A percentile compares a stretch with the other conserved stretches of the same genome.
Evolutionary conservation across 1,140 invertebrate species (phyloP).

Genomic region (Frieseomelitta varia): DNA sequence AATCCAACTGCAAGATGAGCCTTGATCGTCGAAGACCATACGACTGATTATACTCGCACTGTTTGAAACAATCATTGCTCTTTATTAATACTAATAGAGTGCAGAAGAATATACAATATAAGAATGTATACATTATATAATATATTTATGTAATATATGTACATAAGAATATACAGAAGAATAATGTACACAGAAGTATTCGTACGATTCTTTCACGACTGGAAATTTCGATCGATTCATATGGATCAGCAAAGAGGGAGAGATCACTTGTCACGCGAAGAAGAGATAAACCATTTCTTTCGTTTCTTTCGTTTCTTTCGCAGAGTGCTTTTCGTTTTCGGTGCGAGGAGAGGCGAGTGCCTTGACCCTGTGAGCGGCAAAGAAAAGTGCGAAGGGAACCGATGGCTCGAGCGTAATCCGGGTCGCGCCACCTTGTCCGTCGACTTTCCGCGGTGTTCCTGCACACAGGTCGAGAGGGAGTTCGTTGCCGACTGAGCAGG

Average conservation of each 20-base stretch:
- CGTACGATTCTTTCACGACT: no score
- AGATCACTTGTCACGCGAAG: not conserved
- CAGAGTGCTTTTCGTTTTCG: not conserved
- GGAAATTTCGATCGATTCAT: not conserved
- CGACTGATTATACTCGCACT: no score
- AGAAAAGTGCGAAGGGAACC: conserved; percentile 75
- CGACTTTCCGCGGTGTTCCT: conserved; percentile 74
- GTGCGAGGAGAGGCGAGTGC: conserved; percentile 64
- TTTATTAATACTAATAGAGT: no score
- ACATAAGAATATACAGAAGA: no score
- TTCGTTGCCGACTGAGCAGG: conserved; percentile 54
- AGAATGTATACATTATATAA: no score
- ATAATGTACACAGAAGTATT: no score
- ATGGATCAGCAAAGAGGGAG: not conserved
- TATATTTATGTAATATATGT: no score
- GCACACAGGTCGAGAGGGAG: conserved; percentile 61
- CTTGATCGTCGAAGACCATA: no score
- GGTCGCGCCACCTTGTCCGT: conserved; percentile 75
- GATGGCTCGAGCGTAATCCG: conserved; percentile 71
- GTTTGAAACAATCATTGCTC: no score
- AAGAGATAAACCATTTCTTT: no score
- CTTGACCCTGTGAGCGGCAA: conserved; percentile 75
- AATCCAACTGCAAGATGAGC: no score
- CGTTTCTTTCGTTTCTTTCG: not conserved
- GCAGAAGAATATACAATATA: no score